Percentiles rank a stretch among this genome's conserved stretches.
Evolutionary conservation across 2,888 invertebrate genomes (phyloP).

Genomic region (Cenopis cana): DNA sequence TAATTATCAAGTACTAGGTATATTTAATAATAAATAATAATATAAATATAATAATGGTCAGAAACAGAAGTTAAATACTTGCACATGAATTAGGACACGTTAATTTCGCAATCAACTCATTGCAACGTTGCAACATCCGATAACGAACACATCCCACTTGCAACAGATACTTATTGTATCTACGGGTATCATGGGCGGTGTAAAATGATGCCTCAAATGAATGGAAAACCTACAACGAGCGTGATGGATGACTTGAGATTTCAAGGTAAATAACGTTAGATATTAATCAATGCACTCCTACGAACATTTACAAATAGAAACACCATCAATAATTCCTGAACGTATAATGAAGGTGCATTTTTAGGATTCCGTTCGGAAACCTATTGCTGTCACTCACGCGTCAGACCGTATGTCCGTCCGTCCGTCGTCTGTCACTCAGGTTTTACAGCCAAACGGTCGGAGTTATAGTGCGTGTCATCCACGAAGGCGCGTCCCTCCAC

Average conservation of each 20-base stretch:
- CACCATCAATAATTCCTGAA: not conserved
- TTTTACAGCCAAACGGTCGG: too few species aligned
- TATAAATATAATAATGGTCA: not conserved
- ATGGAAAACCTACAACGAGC: constrained; percentile 53
- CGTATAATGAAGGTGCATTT: not conserved
- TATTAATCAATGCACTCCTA: constrained; percentile 44
- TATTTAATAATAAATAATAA: too few species aligned
- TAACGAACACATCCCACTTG: constrained; percentile 50
- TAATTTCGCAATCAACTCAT: constrained; percentile 42
- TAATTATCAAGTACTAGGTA: too few species aligned
- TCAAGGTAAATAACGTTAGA: constrained; percentile 41
- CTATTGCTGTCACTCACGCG: too few species aligned
- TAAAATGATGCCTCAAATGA: constrained; percentile 49
- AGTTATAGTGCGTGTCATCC: too few species aligned
- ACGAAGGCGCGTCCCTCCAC: too few species aligned
- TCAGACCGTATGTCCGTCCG: too few species aligned
- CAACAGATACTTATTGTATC: constrained; percentile 47
- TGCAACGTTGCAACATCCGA: constrained; percentile 43
- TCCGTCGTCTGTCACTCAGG: too few species aligned
- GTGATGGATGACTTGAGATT: constrained; percentile 49
- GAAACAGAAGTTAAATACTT: not conserved
- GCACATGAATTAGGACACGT: constrained; percentile 18
- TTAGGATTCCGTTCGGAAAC: too few species aligned
- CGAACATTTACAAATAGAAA: constrained; percentile 12
- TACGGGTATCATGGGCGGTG: constrained; percentile 46